Base-by-base conservation (phyloP, 2,797 vertebrate genomes). In the Parauchenoglanis punctatus region DNA sequence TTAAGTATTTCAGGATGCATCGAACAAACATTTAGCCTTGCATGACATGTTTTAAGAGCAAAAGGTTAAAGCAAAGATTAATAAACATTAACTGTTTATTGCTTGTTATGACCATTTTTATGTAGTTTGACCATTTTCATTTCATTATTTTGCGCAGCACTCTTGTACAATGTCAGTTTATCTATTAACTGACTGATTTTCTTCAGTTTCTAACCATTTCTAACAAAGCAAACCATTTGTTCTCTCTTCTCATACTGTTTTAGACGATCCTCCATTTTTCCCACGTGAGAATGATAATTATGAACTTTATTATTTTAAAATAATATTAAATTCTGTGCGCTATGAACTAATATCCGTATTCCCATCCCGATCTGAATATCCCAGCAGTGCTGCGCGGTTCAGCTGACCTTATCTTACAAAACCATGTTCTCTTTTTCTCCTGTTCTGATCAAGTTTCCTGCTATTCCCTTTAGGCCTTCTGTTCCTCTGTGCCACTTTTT, bases 381-480 rank as follows among this genome's bases (percentile, higher is more conserved):
- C 61, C 44, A 82, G 81, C 81, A 82, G 61, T 4, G 0, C 35
- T 61, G 58, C 59, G 31, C 81, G 18, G 61, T 52, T 54, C 81
- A 67, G 81, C 20, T 7, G 0, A 25, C 28, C 59, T 81, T 81
- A 81, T 81, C 58, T 81, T 46, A 25, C 58, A 61, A 46, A 63
- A 28, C 46, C 63, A 54, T 83, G n/a, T 52, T 28, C 63, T 67
- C 44, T 83, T 83, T 68, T 68, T 54, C 63, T 35, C 23, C 63
- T 68, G 17, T 54, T 83, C 46, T 54, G 25, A 35, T 83, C 46
- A 83, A 83, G 81, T 83, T 68, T 83, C 81, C 81, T 83, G 81
- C 63, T 54, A 54, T 54, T 83, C 81, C 81, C 81, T 68, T 83
- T 23, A 52, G 81, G 63, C 81, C 46, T 54, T 83, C 63, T 83